phyloP scores from a whole-genome alignment of 2,888 invertebrate species.

The Acanthococcus lagerstroemiae region DNA sequence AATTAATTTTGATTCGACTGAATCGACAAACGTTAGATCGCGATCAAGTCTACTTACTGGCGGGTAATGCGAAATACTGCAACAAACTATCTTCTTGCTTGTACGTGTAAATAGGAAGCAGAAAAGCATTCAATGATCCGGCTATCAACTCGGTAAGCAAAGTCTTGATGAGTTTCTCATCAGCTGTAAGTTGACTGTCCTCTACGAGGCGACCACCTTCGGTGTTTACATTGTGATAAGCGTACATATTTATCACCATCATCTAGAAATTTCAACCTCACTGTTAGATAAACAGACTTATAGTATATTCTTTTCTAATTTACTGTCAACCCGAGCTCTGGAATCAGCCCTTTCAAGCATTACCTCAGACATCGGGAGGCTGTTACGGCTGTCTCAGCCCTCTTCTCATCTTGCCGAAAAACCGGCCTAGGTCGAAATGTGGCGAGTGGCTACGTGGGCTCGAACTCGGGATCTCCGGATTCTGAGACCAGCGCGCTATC shows the following conservation, averaged over 20 bases:
- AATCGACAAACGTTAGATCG: not conserved
- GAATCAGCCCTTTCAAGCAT: no score
- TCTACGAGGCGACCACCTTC: slow-evolving; percentile 34
- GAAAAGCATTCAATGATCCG: slow-evolving; percentile 55
- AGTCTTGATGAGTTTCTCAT: slow-evolving; percentile 50
- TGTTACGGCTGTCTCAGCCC: no score
- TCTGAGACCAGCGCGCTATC: no score
- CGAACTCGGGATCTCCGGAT: no score
- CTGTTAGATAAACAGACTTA: no score
- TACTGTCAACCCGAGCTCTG: no score
- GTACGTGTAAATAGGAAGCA: slow-evolving; percentile 61
- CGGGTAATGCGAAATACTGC: slow-evolving; percentile 58
- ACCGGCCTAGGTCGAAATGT: no score
- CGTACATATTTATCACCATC: slow-evolving; percentile 64
- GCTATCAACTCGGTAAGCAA: slow-evolving; percentile 54
- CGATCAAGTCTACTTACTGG: slow-evolving; percentile 51
- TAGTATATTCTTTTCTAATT: no score
- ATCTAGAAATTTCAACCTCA: slow-evolving; percentile 55
- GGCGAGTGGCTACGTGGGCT: no score
- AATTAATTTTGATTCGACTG: not conserved
- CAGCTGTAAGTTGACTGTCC: slow-evolving; percentile 45
- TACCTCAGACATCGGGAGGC: no score
- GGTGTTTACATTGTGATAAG: slow-evolving; percentile 52
- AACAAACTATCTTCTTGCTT: slow-evolving; percentile 50
- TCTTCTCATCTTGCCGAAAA: no score